Evolutionary conservation across 2,888 invertebrate species (phyloP), one percentile per base, ranked within the genome.

Genomic region (Phyto melanocephala): DNA sequence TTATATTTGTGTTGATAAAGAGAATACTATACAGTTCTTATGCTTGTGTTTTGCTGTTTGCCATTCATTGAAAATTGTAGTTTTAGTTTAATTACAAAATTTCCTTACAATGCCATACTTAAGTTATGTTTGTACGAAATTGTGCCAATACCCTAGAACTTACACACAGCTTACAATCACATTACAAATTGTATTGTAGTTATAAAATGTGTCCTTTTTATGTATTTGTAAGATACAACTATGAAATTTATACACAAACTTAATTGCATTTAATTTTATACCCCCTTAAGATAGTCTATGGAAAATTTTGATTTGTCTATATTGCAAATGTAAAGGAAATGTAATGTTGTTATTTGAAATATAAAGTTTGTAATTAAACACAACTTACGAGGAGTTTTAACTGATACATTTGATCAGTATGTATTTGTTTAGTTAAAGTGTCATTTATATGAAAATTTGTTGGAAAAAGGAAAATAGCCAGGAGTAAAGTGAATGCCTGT

Each of bases 211-310:
- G 40, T 28, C 20, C 52, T 62, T 40, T 8, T 40, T 52, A 1
- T n/a, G 1, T n/a, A 37, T 40, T 1, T 2, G 8, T 1, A 24
- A 20, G 3, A 0, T 33, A 15, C 4, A 37, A 7, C n/a, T 5
- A 60, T 5, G 28, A 28, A 5, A 28, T 28, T 3, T 6, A 28
- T 6, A 28, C 28, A 28, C 28, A 5, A 58, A 65, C 20, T 50
- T 56, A 63, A 78, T 65, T 71, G 15, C 65, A 65, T 70, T 70
- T 40, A 60, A 35, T 54, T 56, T 8, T 13, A 40, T 13, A 56
- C n/a, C 11, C 45, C 45, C 63, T n/a, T 17, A 42, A 47, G 65
- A 33, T 35, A 47, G 4, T 1, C 22, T 42, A 60, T 35, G n/a
- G n/a, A 3, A n/a, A 20, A 47, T 15, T 47, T 11, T 11, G 6